A percentile compares a stretch with the other conserved stretches of the same genome.
These are phyloP conservation scores for Idaea dimidiata DNA, from an alignment of 2,888 invertebrate genomes.

Conservation along the genomic window DNA sequence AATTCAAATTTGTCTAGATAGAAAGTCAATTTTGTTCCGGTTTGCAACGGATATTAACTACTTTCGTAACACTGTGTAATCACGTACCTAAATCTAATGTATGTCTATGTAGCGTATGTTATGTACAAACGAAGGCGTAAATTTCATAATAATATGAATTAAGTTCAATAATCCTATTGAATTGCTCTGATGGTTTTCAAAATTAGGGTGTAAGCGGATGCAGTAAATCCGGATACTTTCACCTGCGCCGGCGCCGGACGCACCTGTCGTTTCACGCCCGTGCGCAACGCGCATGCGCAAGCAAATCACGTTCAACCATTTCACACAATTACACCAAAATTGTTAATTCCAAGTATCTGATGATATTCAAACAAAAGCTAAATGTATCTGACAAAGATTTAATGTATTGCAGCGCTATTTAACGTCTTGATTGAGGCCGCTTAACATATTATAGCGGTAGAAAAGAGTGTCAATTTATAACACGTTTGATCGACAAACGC, in stretches of 20 bases:
- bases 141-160: background rate
- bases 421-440: background rate
- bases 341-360: slow-evolving; percentile 23
- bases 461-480: background rate
- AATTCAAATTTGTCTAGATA: background rate
- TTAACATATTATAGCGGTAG: background rate
- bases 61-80: background rate
- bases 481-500: background rate
- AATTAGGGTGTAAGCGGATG: slow-evolving; percentile 63
- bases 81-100: background rate
- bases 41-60: background rate
- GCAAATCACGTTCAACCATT: slow-evolving; percentile 36
- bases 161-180: background rate
- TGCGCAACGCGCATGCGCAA: slow-evolving; percentile 35
- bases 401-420: slow-evolving; percentile 3
- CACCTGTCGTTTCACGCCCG: slow-evolving; percentile 49
- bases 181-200: slow-evolving; percentile 10
- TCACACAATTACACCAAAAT: slow-evolving; percentile 32
- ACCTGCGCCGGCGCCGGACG: slow-evolving; percentile 45
- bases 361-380: slow-evolving; percentile 7
- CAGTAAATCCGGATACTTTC: slow-evolving; percentile 59
- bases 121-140: background rate
- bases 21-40: background rate
- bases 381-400: slow-evolving; percentile 5
- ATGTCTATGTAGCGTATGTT: background rate